A percentile compares a stretch with the other conserved stretches of the same genome.
Conservation (phyloP, 2,797 vertebrate species). For the Anableps anableps region DNA sequence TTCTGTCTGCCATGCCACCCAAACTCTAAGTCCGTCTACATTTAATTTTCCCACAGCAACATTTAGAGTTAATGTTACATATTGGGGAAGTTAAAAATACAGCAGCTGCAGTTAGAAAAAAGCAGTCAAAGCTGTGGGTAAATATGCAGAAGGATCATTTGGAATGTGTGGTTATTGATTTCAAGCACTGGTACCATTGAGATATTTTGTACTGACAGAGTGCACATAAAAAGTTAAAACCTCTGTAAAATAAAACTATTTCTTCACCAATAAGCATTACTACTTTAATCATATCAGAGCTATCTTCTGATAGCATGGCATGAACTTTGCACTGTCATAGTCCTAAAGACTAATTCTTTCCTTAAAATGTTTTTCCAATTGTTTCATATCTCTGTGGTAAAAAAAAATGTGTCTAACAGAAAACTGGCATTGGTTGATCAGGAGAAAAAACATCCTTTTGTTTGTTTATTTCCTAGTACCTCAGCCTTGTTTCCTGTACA, state of each 20-base stretch:
- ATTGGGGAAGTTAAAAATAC: neutral
- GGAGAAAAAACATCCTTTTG: neutral
- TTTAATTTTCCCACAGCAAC: neutral
- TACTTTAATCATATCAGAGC: neutral
- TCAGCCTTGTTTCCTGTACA: neutral
- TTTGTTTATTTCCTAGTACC: neutral
- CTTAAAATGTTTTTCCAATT: neutral
- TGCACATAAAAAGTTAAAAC: neutral
- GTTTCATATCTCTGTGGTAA: neutral
- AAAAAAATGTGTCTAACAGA: neutral
- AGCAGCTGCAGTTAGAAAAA: too few relatives aligned
- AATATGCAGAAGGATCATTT: neutral
- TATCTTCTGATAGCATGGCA: neutral
- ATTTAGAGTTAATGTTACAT: neutral
- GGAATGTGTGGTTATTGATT: neutral
- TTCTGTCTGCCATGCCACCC: neutral
- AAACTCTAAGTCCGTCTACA: neutral
- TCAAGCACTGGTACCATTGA: neutral
- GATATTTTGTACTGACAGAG: neutral
- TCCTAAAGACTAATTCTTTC: neutral
- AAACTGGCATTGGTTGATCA: neutral
- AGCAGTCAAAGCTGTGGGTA: neutral
- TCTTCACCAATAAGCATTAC: neutral
- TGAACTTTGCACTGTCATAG: neutral
- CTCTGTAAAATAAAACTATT: neutral